Conservation (phyloP, 2,888 invertebrate species). For the Brachyptera putata region DNA sequence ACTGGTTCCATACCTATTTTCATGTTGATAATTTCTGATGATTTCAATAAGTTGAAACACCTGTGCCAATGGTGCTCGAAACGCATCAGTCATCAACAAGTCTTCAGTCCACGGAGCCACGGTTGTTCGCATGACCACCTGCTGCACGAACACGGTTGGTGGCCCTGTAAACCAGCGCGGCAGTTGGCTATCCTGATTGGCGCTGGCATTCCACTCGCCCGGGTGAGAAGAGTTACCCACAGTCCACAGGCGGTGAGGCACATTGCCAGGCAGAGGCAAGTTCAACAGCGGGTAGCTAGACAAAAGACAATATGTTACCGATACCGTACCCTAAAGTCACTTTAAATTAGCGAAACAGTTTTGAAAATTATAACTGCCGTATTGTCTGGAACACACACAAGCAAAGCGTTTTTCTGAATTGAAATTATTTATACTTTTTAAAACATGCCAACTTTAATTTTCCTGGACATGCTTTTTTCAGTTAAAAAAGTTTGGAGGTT, state of each 20-base stretch:
- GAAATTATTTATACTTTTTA: too few species aligned
- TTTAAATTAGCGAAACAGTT: too few species aligned
- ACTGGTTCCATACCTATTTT: slow-evolving; percentile 68
- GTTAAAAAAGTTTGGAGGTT: too few species aligned
- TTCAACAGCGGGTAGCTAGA: slow-evolving; percentile 78
- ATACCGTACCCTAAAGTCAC: too few species aligned
- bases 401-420: too few species aligned
- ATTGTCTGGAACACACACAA: too few species aligned
- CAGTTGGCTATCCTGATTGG: neutral
- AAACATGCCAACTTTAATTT: too few species aligned
- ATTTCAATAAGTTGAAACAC: slow-evolving; percentile 83
- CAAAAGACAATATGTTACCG: slow-evolving; percentile 38
- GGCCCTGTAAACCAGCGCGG: slow-evolving; percentile 46
- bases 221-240: neutral
- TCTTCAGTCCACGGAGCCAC: slow-evolving; percentile 85
- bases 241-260: slow-evolving; percentile 56
- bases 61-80: slow-evolving; percentile 84
- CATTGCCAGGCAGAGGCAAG: slow-evolving; percentile 85
- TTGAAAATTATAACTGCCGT: too few species aligned
- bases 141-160: slow-evolving; percentile 50
- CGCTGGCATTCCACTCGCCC: neutral
- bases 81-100: slow-evolving; percentile 82
- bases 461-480: too few species aligned
- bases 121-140: slow-evolving; percentile 53
- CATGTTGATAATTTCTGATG: slow-evolving; percentile 76